phyloP scores from a whole-genome alignment of 2,797 vertebrate species.

The Toxotes lorentzi region DNA sequence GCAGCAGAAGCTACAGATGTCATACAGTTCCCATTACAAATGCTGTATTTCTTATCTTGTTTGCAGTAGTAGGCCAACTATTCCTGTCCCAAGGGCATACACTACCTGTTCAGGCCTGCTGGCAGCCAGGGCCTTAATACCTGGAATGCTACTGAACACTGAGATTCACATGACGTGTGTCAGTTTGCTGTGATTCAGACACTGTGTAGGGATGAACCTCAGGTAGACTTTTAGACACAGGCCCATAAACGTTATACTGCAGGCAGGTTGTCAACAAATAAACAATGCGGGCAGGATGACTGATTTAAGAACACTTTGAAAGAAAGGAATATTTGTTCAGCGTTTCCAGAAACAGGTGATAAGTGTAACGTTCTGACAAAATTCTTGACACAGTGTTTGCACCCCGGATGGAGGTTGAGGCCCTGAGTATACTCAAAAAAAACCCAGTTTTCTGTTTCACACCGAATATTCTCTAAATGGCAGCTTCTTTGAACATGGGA shows the following conservation, averaged over 20 bases:
- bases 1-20: not conserved
- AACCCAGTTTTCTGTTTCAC: not conserved
- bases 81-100: constrained; percentile 56
- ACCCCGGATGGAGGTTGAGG: not conserved
- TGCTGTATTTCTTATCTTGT: constrained; percentile 10
- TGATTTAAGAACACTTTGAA: not conserved
- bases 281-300: not conserved
- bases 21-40: not conserved
- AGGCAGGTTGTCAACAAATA: not conserved
- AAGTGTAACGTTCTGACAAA: not conserved
- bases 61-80: constrained; percentile 43
- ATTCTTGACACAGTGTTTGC: not conserved
- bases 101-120: constrained; percentile 66
- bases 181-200: constrained; percentile 13
- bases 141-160: constrained; percentile 60
- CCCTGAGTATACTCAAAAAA: not conserved
- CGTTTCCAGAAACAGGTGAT: not conserved
- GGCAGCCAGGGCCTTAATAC: constrained; percentile 29
- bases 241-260: not conserved
- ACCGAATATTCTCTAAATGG: not conserved
- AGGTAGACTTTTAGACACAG: constrained; percentile 19
- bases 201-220: constrained; percentile 5
- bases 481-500: not conserved
- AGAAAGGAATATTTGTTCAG: not conserved
- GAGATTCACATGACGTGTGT: constrained; percentile 20